Conservation (phyloP, 2,113 vertebrate species). For the Thunnus maccoyii region DNA sequence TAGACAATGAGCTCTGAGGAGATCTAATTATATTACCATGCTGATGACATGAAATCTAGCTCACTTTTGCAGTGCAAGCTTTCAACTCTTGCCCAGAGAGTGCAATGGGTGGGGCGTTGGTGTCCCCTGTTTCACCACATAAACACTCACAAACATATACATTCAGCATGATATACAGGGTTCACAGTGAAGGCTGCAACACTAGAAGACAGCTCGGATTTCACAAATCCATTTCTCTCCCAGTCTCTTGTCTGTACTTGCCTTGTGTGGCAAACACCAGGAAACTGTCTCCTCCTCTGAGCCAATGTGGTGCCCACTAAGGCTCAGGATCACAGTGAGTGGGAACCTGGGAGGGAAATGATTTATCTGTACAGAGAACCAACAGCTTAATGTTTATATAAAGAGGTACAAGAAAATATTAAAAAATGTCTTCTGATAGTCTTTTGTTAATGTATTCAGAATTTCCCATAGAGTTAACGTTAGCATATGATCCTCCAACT, state of each 20-base stretch:
- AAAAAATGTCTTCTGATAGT: no score
- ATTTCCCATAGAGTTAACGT: no score
- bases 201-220: slow-evolving; percentile 71
- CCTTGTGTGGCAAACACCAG: slow-evolving; percentile 41
- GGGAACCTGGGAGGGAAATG: slow-evolving; percentile 18
- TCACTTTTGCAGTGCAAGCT: slow-evolving; percentile 13
- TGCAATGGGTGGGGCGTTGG: not conserved
- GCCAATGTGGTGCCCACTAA: slow-evolving; percentile 36
- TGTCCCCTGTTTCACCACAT: not conserved
- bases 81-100: slow-evolving; percentile 45
- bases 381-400: slow-evolving; percentile 6
- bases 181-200: slow-evolving; percentile 40
- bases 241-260: slow-evolving; percentile 70
- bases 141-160: slow-evolving; percentile 16
- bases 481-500: no score
- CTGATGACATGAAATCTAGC: slow-evolving; percentile 37
- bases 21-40: slow-evolving; percentile 15
- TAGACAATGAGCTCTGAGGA: slow-evolving; percentile 10
- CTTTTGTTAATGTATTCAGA: no score
- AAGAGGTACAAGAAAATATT: not conserved
- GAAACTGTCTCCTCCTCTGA: slow-evolving; percentile 75
- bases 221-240: slow-evolving; percentile 74
- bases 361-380: not conserved
- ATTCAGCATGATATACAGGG: slow-evolving; percentile 29
- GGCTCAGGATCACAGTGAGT: slow-evolving; percentile 21